A percentile compares a stretch with the other conserved stretches of the same genome.
Conservation (phyloP, 2,113 vertebrate genomes). For the Danionella cerebrum region DNA sequence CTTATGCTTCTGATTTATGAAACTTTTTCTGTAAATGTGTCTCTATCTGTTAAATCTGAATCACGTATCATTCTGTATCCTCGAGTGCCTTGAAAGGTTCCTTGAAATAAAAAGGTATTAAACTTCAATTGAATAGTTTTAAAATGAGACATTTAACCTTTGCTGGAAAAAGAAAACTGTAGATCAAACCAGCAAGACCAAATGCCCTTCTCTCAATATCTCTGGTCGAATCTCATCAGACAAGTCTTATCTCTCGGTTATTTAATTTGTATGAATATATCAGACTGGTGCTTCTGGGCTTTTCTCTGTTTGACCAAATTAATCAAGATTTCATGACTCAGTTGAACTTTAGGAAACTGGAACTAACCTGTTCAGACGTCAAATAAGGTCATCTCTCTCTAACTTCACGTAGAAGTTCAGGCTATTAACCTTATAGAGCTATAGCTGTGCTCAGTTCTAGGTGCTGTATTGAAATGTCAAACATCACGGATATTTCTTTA, state of each 20-base stretch:
- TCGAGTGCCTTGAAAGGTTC: no score
- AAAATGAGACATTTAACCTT: neutral
- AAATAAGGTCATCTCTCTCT: slow-evolving; percentile 18
- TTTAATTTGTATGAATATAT: neutral
- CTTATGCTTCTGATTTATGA: no score
- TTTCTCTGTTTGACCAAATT: neutral
- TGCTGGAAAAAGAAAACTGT: neutral
- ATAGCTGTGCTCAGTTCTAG: slow-evolving; percentile 9
- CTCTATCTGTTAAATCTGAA: no score
- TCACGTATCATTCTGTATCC: no score
- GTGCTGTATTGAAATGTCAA: slow-evolving; percentile 41
- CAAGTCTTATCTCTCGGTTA: neutral
- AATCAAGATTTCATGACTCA: neutral
- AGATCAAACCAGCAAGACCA: neutral
- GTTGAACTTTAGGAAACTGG: slow-evolving; percentile 4
- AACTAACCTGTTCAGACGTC: neutral
- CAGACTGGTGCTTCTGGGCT: neutral
- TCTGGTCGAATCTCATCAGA: neutral
- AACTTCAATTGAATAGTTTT: neutral
- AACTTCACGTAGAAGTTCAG: slow-evolving; percentile 28
- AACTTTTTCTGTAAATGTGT: no score
- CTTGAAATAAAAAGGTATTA: neutral
- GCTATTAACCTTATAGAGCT: slow-evolving; percentile 43
- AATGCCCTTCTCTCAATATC: neutral
- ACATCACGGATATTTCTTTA: slow-evolving; percentile 9